Evolutionary conservation across 2,888 invertebrate species (phyloP).

Genomic region (Chalcis sispes): DNA sequence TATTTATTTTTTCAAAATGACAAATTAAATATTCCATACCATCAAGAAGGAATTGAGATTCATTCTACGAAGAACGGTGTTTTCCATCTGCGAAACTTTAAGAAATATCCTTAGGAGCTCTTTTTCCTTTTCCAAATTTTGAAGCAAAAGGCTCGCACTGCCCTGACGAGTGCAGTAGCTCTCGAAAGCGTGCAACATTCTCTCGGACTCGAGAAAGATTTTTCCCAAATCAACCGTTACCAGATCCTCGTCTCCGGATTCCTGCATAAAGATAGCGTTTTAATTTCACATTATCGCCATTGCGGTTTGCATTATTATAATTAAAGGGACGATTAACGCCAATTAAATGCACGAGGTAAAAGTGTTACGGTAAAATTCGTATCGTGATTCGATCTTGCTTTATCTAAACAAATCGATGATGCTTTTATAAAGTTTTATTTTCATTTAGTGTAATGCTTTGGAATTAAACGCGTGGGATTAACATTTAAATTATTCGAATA

Average conservation of each 20-base stretch:
- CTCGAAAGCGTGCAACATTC: conserved; percentile 96
- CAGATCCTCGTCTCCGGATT: conserved; percentile 82
- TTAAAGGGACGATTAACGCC: neutral
- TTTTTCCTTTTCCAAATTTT: conserved; percentile 95
- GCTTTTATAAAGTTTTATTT: too few relatives aligned
- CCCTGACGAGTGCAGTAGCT: conserved; percentile 96
- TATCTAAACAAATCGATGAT: too few relatives aligned
- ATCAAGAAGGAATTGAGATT: conserved; percentile 98
- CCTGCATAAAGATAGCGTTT: conserved; percentile 62
- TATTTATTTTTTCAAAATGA: neutral
- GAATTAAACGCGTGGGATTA: too few relatives aligned
- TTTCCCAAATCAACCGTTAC: conserved; percentile 93
- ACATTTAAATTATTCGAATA: too few relatives aligned
- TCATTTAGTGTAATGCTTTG: too few relatives aligned
- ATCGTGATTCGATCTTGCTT: too few relatives aligned
- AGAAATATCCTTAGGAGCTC: conserved; percentile 95
- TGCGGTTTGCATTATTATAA: too few relatives aligned
- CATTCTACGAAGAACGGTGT: conserved; percentile 93
- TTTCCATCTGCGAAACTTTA: conserved; percentile 97
- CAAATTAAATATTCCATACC: conserved; percentile 81
- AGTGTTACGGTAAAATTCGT: neutral
- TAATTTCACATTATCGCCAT: neutral
- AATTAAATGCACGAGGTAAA: neutral
- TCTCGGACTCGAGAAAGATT: conserved; percentile 91
- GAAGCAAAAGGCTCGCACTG: conserved; percentile 89